Evolutionary conservation across 2,797 vertebrate genomes (phyloP), one percentile per base, ranked within the genome.

Genomic region (Parauchenoglanis punctatus): DNA sequence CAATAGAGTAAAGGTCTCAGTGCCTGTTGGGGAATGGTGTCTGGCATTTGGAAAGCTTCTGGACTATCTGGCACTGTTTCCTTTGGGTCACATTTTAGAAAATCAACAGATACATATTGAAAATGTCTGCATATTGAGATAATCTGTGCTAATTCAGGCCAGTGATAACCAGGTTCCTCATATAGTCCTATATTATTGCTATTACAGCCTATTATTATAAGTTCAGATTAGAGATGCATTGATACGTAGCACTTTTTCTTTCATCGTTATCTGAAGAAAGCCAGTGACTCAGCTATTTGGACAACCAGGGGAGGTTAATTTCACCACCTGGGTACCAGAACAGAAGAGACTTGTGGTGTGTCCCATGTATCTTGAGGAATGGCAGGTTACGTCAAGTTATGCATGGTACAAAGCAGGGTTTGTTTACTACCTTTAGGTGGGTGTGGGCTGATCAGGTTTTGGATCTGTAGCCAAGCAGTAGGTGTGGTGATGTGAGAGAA

Each of bases 1-100:
- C 87, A 81, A 85, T 81, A 31, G 65, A 73, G 65, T 77, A 88
- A 88, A 88, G 87, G 87, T 88, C 87, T 73, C 44, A 12, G 76
- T 8, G 83, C 61, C 67, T 84, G n/a, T 59, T n/a, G 76, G 83
- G 87, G 65, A 81, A 73, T 68, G 17, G 63, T 63, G 56, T n/a
- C 46, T 88, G 87, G 49, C 87, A 88, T 88, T 88, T 88, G 54
- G 84, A 83, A 83, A 67, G 61, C 61, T 20, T 67, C 23, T 67
- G 59, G 59, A 46, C 40, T 65, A 18, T 81, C 4, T 46, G 81
- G n/a, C 59, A 63, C 25, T 7, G 35, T 65, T 63, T 81, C 11
- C 11, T 63, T 44, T 3, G 15, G 35, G 54, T 20, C 81, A 12
- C 25, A 3, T 28, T n/a, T n/a, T 46, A n/a, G 23, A 81, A 81